Conservation (phyloP, 2,888 invertebrate species). For the Phania funesta region DNA sequence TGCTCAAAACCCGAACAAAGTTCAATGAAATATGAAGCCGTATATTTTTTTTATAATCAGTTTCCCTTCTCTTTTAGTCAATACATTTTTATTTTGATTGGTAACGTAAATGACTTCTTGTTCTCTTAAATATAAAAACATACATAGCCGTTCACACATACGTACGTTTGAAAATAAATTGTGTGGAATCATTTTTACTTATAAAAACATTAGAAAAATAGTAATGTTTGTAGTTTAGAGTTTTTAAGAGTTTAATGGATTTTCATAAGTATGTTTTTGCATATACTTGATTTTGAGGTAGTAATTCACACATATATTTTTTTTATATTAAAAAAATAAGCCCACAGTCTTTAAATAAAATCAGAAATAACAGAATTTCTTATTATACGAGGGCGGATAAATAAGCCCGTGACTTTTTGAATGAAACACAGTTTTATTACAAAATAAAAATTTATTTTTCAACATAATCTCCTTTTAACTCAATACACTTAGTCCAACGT, state of each 20-base stretch:
- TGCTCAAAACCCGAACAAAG: constrained; percentile 56
- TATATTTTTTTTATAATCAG: constrained; percentile 27
- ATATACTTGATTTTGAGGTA: background rate
- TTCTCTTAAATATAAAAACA: constrained; percentile 7
- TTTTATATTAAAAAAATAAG: background rate
- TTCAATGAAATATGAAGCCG: constrained; percentile 67
- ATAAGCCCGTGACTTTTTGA: too few species aligned
- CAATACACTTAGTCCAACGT: too few species aligned
- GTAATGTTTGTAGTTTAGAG: background rate
- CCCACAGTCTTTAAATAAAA: background rate
- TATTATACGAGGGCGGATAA: too few species aligned
- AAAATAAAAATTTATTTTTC: too few species aligned
- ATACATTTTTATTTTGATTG: constrained; percentile 34
- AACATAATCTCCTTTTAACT: too few species aligned
- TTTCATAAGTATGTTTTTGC: background rate
- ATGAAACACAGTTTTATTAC: too few species aligned
- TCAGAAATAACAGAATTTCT: too few species aligned
- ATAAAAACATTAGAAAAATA: background rate
- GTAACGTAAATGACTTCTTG: constrained; percentile 15
- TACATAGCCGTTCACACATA: too few species aligned
- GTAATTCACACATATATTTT: background rate
- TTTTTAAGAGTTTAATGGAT: constrained; percentile 51
- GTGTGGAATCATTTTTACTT: background rate
- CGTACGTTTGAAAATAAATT: too few species aligned
- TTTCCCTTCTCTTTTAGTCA: constrained; percentile 31